Evolutionary conservation across 2,797 vertebrate species (phyloP).

Genomic region (Brachyalestes nurse): DNA sequence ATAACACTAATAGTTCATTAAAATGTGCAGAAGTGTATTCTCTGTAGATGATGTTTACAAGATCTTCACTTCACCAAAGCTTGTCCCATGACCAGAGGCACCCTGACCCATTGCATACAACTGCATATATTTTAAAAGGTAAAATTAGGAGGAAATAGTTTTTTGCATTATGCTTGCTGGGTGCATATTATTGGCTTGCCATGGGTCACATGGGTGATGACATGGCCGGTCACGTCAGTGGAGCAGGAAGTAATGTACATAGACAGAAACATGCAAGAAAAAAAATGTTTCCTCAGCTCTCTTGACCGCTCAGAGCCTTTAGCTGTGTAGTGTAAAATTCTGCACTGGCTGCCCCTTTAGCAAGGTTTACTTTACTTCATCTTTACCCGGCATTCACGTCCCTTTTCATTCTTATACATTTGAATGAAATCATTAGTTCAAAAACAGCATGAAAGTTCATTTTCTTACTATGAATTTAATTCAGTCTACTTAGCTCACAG

Average conservation of each 20-base stretch:
- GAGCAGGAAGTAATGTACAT: conserved; percentile 9
- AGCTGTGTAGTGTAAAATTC: background rate
- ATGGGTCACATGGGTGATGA: conserved; percentile 7
- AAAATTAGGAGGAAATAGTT: background rate
- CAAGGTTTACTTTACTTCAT: background rate
- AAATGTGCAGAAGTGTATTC: no score
- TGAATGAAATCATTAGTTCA: no score
- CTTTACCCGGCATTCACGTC: no score
- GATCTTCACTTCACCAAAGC: no score
- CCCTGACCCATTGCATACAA: no score
- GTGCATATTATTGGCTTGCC: background rate
- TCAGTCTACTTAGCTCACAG: no score
- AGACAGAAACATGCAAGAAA: background rate
- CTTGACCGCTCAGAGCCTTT: background rate
- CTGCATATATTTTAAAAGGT: background rate
- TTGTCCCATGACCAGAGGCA: no score
- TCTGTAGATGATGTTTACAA: no score
- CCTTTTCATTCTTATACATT: no score
- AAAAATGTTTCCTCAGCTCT: background rate
- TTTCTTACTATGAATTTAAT: no score
- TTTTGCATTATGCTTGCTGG: background rate
- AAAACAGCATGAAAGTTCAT: no score
- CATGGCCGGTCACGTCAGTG: background rate
- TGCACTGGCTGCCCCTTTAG: background rate
- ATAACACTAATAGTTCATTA: no score